Conservation (phyloP, 2,113 vertebrate genomes). For the Cyphomyrus plagiostoma region DNA sequence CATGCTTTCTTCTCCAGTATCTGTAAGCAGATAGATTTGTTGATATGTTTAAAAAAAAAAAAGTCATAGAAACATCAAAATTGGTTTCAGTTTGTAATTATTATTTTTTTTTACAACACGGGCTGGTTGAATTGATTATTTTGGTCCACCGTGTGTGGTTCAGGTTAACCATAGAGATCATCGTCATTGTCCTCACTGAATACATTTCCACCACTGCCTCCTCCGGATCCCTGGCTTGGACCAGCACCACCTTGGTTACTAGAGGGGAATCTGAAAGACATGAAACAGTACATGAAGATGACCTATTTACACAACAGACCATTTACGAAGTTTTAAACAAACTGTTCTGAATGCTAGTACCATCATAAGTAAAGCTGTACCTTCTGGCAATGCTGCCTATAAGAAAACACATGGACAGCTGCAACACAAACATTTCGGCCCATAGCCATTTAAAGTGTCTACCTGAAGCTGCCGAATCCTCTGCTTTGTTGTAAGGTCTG, state of each 20-base stretch:
- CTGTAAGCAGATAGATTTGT: constrained; percentile 17
- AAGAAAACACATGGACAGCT: neutral
- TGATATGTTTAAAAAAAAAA: constrained; percentile 44
- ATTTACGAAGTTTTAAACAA: neutral
- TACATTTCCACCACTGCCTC: constrained; percentile 73
- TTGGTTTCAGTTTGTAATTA: constrained; percentile 42
- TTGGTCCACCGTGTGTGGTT: constrained; percentile 50
- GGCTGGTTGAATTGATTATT: constrained; percentile 58
- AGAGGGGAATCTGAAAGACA: constrained; percentile 78
- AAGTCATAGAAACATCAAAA: constrained; percentile 80
- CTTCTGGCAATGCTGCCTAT: neutral
- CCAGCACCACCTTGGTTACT: constrained; percentile 79
- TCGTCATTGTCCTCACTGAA: constrained; percentile 96
- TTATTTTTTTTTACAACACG: constrained; percentile 67
- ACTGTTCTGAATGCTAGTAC: neutral
- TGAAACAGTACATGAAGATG: neutral
- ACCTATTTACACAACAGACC: neutral
- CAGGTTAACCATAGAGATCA: constrained; percentile 89
- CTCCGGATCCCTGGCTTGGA: constrained; percentile 83
- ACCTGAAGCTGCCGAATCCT: constrained; percentile 99
- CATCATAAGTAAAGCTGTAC: neutral
- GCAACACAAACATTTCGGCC: neutral
- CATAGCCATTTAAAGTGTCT: constrained; percentile 15
- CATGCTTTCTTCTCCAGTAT: constrained; percentile 59
- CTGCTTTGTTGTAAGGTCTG: constrained; percentile 98